A percentile compares a stretch with the other conserved stretches of the same genome.
Evolutionary conservation across 2,888 invertebrate genomes (phyloP).

Genomic region (Macrosoma leucophasiata): DNA sequence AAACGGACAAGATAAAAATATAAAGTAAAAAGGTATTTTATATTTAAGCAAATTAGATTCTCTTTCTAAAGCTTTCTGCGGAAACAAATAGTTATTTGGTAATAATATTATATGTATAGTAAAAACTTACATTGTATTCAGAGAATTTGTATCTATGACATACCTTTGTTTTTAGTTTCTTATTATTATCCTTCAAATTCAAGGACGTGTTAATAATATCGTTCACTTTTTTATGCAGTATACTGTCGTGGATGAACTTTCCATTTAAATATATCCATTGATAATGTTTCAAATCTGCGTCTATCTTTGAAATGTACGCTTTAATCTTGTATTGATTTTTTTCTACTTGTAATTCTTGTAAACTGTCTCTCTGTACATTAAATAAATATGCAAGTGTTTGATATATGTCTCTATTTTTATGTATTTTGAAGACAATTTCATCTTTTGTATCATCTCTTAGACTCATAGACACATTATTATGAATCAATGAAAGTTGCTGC

Average conservation of each 20-base stretch:
- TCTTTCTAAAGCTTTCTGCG: too few species aligned
- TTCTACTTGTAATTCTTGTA: constrained; percentile 54
- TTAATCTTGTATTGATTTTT: constrained; percentile 66
- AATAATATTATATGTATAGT: too few species aligned
- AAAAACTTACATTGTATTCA: too few species aligned
- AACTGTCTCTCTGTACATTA: constrained; percentile 45
- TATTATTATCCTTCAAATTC: constrained; percentile 20
- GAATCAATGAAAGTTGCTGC: constrained; percentile 78
- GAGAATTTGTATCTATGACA: neutral
- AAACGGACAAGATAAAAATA: constrained; percentile 74
- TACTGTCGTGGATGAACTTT: constrained; percentile 67
- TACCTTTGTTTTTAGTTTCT: constrained; percentile 38
- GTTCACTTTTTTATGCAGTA: constrained; percentile 47
- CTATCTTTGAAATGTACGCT: constrained; percentile 71
- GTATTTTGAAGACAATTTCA: constrained; percentile 75
- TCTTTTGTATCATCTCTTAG: constrained; percentile 79
- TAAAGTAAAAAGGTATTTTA: constrained; percentile 60
- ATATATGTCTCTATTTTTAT: constrained; percentile 71
- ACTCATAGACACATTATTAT: constrained; percentile 79
- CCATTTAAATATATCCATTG: constrained; percentile 82
- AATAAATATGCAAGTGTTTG: constrained; percentile 62
- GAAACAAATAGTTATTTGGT: neutral
- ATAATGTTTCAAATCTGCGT: constrained; percentile 31
- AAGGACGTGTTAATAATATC: constrained; percentile 33
- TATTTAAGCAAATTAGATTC: too few species aligned